Evolutionary conservation across 2,888 invertebrate species (phyloP).

Genomic region (Laspeyria flexula): DNA sequence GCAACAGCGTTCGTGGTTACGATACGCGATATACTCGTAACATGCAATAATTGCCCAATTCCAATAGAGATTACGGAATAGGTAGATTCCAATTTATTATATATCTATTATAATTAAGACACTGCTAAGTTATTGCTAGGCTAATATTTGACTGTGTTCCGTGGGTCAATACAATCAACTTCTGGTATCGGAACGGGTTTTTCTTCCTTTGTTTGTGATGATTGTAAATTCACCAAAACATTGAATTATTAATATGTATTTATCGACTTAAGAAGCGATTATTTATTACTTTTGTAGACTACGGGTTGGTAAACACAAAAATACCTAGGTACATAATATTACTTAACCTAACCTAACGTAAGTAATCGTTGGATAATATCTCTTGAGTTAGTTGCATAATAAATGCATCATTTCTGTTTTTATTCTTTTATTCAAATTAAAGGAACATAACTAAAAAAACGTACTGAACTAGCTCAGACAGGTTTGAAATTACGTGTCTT

Average conservation of each 20-base stretch:
- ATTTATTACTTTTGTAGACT: no score
- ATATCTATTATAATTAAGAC: not conserved
- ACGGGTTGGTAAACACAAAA: no score
- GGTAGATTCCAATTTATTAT: no score
- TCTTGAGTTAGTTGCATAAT: constrained; percentile 26
- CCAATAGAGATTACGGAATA: not conserved
- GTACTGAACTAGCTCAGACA: constrained; percentile 66
- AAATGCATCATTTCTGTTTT: constrained; percentile 29
- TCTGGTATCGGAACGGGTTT: no score
- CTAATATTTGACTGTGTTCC: no score
- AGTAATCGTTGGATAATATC: not conserved
- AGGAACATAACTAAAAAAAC: constrained; percentile 60
- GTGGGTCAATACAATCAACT: no score
- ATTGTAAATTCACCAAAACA: no score
- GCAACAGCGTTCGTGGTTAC: constrained; percentile 18
- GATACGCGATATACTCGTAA: constrained; percentile 11
- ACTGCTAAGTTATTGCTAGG: not conserved
- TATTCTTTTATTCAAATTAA: constrained; percentile 44
- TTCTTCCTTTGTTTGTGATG: no score
- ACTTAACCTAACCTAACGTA: not conserved
- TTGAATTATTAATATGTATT: no score
- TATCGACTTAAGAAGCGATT: no score
- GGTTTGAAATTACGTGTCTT: constrained; percentile 56
- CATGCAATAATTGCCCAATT: constrained; percentile 4
- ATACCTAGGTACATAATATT: not conserved